Percentiles rank a stretch among this genome's conserved stretches.
Conservation (phyloP, 1,140 invertebrate species). For the Spodoptera litura region DNA sequence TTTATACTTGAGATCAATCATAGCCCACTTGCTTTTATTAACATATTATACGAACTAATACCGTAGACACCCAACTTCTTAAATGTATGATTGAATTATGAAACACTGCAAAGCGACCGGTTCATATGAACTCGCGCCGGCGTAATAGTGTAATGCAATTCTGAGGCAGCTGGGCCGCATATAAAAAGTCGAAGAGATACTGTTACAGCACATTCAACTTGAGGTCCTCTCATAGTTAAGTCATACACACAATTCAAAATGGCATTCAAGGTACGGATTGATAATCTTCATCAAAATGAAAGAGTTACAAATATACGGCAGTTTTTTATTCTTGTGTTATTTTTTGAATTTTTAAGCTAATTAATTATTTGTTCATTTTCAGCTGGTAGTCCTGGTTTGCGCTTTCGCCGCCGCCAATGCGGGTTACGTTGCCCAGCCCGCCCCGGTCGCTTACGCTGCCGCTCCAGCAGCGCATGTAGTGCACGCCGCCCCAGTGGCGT, state of each 20-base stretch:
- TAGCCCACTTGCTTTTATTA: constrained; percentile 63
- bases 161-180: constrained; percentile 62
- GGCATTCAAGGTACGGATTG: constrained; percentile 76
- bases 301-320: too few relatives aligned
- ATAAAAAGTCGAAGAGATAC: constrained; percentile 71
- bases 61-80: constrained; percentile 30
- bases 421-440: constrained; percentile 68
- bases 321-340: too few relatives aligned
- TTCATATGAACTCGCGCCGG: constrained; percentile 59
- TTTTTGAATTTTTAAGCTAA: neutral
- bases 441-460: constrained; percentile 70
- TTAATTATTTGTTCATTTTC: constrained; percentile 12
- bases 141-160: constrained; percentile 63
- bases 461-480: constrained; percentile 54
- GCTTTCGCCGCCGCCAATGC: constrained; percentile 66
- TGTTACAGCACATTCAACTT: constrained; percentile 75
- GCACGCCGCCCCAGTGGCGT: constrained; percentile 57
- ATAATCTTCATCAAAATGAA: too few relatives aligned
- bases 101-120: constrained; percentile 61
- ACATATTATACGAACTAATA: constrained; percentile 60
- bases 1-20: constrained; percentile 71
- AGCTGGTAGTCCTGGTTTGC: constrained; percentile 73
- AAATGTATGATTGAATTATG: constrained; percentile 44
- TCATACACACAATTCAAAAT: constrained; percentile 69
- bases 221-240: constrained; percentile 71